Evolutionary conservation across 1,140 invertebrate genomes (phyloP).

Genomic region (Monomorium pharaonis): DNA sequence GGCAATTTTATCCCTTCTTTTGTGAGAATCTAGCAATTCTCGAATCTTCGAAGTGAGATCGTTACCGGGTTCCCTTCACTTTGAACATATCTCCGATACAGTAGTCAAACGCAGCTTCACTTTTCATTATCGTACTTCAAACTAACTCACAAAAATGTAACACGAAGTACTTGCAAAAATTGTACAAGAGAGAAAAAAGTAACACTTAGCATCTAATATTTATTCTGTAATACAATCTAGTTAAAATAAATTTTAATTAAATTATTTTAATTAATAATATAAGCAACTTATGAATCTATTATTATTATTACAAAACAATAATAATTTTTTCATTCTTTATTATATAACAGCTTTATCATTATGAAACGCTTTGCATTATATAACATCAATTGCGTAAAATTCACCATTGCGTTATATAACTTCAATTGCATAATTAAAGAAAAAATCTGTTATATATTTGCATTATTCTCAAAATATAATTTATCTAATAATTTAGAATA

Average conservation of each 20-base stretch:
- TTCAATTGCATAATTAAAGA: not conserved
- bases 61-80: conserved; percentile 17
- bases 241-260: not conserved
- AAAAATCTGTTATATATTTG: not conserved
- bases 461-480: not conserved
- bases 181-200: not conserved
- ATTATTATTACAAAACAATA: not conserved
- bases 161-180: not conserved
- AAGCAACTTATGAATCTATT: not conserved
- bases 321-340: not conserved
- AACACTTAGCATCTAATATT: not conserved
- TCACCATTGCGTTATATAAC: not conserved
- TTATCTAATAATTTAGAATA: not conserved
- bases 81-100: conserved; percentile 30
- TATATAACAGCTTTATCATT: not conserved
- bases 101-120: conserved; percentile 10
- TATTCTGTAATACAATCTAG: not conserved
- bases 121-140: conserved; percentile 50
- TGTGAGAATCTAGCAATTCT: conserved; percentile 18
- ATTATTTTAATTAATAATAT: not conserved
- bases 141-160: conserved; percentile 24
- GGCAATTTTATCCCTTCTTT: conserved; percentile 30
- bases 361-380: not conserved
- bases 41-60: conserved; percentile 28
- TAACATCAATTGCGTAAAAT: not conserved